Base-by-base conservation (phyloP, 2,888 invertebrate species). In the Callimorpha dominula region DNA sequence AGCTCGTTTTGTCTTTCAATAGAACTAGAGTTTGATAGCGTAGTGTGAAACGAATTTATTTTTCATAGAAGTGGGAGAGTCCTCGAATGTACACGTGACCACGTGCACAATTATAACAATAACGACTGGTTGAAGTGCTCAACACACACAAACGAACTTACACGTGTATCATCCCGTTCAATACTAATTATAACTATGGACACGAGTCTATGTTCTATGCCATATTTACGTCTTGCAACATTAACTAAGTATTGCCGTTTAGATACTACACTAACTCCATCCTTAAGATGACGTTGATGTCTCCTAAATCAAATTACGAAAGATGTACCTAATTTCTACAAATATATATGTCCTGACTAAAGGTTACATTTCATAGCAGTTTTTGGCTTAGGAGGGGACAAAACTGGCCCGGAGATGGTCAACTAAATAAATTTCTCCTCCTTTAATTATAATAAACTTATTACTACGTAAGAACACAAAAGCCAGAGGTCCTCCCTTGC, bases 51-150 rank as follows among this genome's bases (percentile, higher is more conserved):
- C 42, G 49, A 73, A 69, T 75, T 50, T 68, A 73, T 65, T 77
- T 81, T 83, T 76, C 70, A 82, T 78, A 71, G 70, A 78, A 77
- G 78, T 71, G 73, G 65, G 65, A 72, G 63, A 80, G 85, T 90
- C 89, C 89, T 90, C 88, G 89, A 77, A 50, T 71, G 76, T 73
- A 80, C 92, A 92, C 91, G 92, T 92, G 92, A 92, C 87, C 77
- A 78, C 79, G 68, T 78, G 71, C 76, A 81, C 84, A 87, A 89
- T 89, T 89, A 89, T 82, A 86, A 89, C 88, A 89, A 90, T 88
- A 89, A 88, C 86, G 84, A 86, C 57, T 54, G 71, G 50, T 67
- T 68, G 42, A 76, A 14, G 31, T 31, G 60, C 14, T 57, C 57
- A 7, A 65, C 64, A 40, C 75, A 75, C 74, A 79, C 71, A 17